A percentile compares a stretch with the other conserved stretches of the same genome.
These are phyloP conservation scores for Drosophila mercatorum DNA, from an alignment of 2,888 invertebrate species.

Conservation along the genomic window DNA sequence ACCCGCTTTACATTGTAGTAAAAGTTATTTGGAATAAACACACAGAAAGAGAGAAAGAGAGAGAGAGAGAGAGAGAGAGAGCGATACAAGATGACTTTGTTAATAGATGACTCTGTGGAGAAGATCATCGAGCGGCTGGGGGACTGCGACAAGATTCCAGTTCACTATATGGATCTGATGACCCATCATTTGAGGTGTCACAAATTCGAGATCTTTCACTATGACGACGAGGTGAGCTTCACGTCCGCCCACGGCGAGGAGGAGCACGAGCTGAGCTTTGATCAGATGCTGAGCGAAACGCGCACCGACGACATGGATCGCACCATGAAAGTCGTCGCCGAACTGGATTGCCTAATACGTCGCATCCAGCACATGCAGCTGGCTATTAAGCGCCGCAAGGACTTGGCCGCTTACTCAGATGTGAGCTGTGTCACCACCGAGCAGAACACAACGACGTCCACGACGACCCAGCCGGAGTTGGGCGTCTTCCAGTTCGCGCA, in stretches of 20 bases:
- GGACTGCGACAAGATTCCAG: slow-evolving; percentile 29
- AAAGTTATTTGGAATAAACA: neutral
- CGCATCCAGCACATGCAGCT: slow-evolving; percentile 59
- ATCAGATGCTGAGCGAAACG: slow-evolving; percentile 8
- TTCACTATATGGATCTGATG: slow-evolving; percentile 51
- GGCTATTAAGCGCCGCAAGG: slow-evolving; percentile 30
- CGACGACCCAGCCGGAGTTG: neutral
- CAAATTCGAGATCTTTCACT: slow-evolving; percentile 61
- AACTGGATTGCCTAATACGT: slow-evolving; percentile 55
- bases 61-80: neutral
- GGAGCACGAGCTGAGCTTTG: slow-evolving; percentile 16
- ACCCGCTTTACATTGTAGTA: neutral
- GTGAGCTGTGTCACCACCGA: neutral
- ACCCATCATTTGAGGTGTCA: slow-evolving; percentile 40
- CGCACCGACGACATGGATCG: slow-evolving; percentile 48
- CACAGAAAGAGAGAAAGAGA: neutral
- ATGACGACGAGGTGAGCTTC: slow-evolving; percentile 54
- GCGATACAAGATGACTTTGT: slow-evolving; percentile 2
- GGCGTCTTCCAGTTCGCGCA: neutral
- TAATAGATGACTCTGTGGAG: neutral
- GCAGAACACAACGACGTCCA: neutral
- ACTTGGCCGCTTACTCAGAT: neutral
- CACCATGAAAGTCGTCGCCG: slow-evolving; percentile 2
- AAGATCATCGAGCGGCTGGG: slow-evolving; percentile 23
- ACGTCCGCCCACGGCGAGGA: slow-evolving; percentile 42